Base-by-base conservation (phyloP, 2,888 invertebrate species). In the Priocnemis perturbator region DNA sequence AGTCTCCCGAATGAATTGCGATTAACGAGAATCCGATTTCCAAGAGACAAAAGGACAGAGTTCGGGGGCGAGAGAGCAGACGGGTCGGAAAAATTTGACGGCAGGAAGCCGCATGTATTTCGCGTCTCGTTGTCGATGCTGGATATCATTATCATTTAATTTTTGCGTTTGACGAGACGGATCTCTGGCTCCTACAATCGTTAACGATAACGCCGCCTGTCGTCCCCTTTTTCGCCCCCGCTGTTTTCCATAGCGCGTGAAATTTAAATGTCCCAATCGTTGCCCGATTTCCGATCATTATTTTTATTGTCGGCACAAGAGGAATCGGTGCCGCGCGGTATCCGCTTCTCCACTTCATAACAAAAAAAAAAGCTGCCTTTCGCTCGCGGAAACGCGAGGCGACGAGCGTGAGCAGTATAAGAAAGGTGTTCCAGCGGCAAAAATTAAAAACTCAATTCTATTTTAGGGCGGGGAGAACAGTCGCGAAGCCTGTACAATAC, bases 101-200 rank as follows among this genome's bases (percentile, higher is more conserved):
- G 26, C 55, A 17, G 9, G 37, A 67, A 57, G 58, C 60, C 71
- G 64, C 68, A 67, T 75, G 61, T 73, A 76, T 77, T 70, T 69
- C 60, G 67, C 60, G 60, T 64, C 55, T 17, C 58, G 58, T 59
- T 59, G 52, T 55, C 62, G 62, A 60, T 60, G 23, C 71, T 57
- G 74, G 76, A 85, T 85, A 83, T 86, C 86, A 86, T 87, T 86
- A 87, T 87, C 85, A 85, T 84, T 85, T 83, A 83, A 86, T 87
- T 85, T 81, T 79, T 79, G 67, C 75, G 68, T 78, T 76, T 66
- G 67, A 60, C 69, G 65, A 72, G 77, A 52, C 71, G 71, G 67
- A 66, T 69, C 75, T 67, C 67, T 64, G 71, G 67, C 68, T 71
- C 73, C 81, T 78, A 76, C 73, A 74, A 69, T 83, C 85, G 80